These are phyloP conservation scores for Jordanella pulchra DNA, from an alignment of 2,797 vertebrate species.

Conservation along the genomic window DNA sequence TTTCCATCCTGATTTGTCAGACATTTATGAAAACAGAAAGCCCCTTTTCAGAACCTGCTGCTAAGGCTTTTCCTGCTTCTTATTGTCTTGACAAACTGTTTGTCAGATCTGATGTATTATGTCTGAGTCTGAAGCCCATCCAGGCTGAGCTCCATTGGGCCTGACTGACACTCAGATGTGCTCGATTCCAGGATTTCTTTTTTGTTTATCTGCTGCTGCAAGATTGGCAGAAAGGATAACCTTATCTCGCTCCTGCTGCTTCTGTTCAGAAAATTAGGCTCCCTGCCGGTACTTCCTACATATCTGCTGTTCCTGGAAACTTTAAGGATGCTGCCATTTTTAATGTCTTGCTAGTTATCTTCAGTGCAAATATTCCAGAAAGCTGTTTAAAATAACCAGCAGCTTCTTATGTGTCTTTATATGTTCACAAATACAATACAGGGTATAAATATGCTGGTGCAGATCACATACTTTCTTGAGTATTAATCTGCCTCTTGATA, in stretches of 20 bases:
- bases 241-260: constrained; percentile 55
- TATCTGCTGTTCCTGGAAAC: constrained; percentile 25
- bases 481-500: constrained; percentile 8
- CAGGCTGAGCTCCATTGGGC: constrained; percentile 3
- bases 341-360: constrained; percentile 19
- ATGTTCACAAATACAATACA: not conserved
- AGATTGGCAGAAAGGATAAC: constrained; percentile 40
- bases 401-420: not conserved
- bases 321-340: constrained; percentile 14
- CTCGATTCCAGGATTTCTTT: constrained; percentile 11
- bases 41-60: constrained; percentile 13
- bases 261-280: constrained; percentile 22
- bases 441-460: not conserved
- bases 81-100: constrained; percentile 29
- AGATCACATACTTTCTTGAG: not conserved
- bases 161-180: not conserved
- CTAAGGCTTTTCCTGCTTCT: constrained; percentile 20
- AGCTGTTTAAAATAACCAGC: not conserved
- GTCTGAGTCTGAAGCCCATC: constrained; percentile 7
- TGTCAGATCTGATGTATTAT: constrained; percentile 13
- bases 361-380: not conserved
- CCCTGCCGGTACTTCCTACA: constrained; percentile 14
- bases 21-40: constrained; percentile 22
- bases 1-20: constrained; percentile 9
- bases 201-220: constrained; percentile 39